Evolutionary conservation across 92 coral and sea anemone genomes (phyloP).

Genomic region (Epizoanthus ramosus): DNA sequence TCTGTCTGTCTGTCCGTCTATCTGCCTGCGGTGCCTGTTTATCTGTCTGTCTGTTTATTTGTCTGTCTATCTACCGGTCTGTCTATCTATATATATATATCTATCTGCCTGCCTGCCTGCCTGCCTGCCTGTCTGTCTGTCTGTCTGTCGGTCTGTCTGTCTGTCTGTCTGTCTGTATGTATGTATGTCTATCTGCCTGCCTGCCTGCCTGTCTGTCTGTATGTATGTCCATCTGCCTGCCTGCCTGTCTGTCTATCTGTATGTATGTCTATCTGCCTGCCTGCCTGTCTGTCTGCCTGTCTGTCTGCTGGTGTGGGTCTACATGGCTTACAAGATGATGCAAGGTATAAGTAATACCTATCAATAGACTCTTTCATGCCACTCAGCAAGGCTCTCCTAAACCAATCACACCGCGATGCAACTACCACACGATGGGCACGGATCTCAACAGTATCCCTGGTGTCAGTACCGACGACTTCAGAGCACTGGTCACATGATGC

Average conservation of each 20-base stretch:
- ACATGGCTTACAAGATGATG: background rate
- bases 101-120: too few species aligned
- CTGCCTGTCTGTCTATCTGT: background rate
- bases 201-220: too few species aligned
- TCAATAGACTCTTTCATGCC: slow-evolving; percentile 98
- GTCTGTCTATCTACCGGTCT: too few species aligned
- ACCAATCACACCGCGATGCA: slow-evolving; percentile 95
- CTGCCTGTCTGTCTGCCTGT: too few species aligned
- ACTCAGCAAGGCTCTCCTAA: slow-evolving; percentile 87
- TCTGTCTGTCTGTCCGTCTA: too few species aligned
- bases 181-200: too few species aligned
- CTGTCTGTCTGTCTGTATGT: too few species aligned
- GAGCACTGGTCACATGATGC: slow-evolving; percentile 32
- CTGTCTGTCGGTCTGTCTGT: too few species aligned
- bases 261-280: background rate
- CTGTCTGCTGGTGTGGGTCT: too few species aligned
- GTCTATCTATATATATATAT: too few species aligned
- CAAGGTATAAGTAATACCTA: slow-evolving; percentile 46
- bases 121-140: background rate
- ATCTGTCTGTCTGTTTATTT: background rate
- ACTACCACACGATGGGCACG: slow-evolving; percentile 90
- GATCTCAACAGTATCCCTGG: slow-evolving; percentile 39
- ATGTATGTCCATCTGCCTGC: background rate
- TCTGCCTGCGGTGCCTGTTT: background rate
- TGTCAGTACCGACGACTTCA: background rate